These are phyloP conservation scores for Hipposideros larvatus DNA, from an alignment of 2,797 vertebrate species.

Conservation along the genomic window DNA sequence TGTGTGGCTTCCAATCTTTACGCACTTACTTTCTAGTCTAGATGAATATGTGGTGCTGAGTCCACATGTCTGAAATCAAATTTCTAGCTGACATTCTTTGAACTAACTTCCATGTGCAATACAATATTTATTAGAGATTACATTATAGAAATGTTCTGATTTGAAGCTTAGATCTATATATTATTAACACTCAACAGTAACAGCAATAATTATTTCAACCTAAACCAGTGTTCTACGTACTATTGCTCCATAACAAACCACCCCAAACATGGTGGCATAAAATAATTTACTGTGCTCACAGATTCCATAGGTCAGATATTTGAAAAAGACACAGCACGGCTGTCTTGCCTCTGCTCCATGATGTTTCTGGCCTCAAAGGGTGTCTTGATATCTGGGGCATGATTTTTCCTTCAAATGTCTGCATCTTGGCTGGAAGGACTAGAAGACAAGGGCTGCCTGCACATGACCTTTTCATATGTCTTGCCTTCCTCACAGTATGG, in stretches of 20 bases:
- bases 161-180: neutral
- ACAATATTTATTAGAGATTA: neutral
- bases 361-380: neutral
- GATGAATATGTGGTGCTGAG: neutral
- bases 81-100: neutral
- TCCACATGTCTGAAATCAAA: neutral
- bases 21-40: neutral
- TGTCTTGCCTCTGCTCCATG: neutral
- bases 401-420: neutral
- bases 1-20: neutral
- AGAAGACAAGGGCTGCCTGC: fast-evolving
- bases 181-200: neutral
- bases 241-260: neutral
- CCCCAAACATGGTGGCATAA: neutral
- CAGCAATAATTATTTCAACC: neutral
- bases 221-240: neutral
- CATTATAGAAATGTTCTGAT: neutral
- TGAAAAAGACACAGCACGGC: neutral
- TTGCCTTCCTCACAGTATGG: neutral
- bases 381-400: neutral
- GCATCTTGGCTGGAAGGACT: neutral
- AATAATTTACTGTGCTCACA: neutral
- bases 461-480: fast-evolving
- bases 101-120: neutral
- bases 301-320: neutral